Conservation (phyloP, 2,797 vertebrate genomes). For the Macroramphosus scolopax region DNA sequence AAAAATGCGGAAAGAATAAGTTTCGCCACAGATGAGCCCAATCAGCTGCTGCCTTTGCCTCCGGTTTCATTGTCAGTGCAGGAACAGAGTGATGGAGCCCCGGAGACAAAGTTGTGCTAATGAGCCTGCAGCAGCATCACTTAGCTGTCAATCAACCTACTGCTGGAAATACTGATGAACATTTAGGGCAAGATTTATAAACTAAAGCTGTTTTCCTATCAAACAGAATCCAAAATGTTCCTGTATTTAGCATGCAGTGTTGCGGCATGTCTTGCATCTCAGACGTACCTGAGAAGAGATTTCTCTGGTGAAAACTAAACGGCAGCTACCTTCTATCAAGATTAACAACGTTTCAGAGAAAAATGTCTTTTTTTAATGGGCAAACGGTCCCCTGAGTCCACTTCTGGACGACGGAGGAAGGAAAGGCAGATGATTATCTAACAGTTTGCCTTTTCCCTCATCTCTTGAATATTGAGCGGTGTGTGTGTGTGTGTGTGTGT, state of each 20-base stretch:
- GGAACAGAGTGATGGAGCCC: constrained; percentile 9
- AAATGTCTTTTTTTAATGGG: constrained; percentile 27
- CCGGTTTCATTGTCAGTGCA: neutral
- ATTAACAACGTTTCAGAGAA: constrained; percentile 31
- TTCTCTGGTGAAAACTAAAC: constrained; percentile 4
- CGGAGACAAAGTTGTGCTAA: constrained; percentile 14
- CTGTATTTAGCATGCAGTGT: neutral
- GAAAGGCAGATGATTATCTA: neutral
- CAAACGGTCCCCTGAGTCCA: constrained; percentile 7
- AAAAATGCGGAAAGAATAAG: constrained; percentile 17
- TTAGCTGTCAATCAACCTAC: too few species aligned
- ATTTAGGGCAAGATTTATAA: too few species aligned
- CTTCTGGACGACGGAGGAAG: neutral
- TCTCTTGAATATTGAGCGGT: too few species aligned
- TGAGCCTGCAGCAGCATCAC: constrained; percentile 8
- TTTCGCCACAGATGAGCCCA: constrained; percentile 21
- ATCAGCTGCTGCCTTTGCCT: constrained; percentile 17
- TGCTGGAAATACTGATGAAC: too few species aligned
- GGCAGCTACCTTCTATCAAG: constrained; percentile 1
- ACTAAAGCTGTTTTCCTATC: too few species aligned
- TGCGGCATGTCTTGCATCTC: neutral
- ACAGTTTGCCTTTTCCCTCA: too few species aligned
- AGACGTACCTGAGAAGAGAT: neutral
- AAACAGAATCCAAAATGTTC: too few species aligned
- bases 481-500: too few species aligned